Percentiles rank a stretch among this genome's conserved stretches.
Conservation (phyloP, 2,113 vertebrate species). For the Chauna torquata region DNA sequence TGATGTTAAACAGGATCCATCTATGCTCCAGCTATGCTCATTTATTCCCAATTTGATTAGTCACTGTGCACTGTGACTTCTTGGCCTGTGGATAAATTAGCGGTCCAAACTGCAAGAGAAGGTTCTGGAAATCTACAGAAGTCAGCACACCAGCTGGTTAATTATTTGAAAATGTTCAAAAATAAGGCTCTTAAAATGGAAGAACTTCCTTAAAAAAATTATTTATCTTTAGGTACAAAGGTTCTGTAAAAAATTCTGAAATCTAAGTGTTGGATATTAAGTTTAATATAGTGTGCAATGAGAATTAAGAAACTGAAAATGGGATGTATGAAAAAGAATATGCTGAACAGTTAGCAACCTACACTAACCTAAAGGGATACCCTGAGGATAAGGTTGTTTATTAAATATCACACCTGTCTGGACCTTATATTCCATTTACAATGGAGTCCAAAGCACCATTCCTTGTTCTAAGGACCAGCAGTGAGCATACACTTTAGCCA, state of each 20-base stretch:
- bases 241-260: background rate
- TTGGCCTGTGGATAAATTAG: background rate
- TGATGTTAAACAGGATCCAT: background rate
- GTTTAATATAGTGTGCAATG: background rate
- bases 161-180: background rate
- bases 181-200: background rate
- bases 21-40: background rate
- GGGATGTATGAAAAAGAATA: background rate
- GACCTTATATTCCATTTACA: background rate
- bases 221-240: background rate
- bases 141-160: background rate
- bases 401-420: background rate
- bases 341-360: background rate
- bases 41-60: background rate
- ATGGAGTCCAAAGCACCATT: background rate
- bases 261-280: background rate
- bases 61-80: background rate
- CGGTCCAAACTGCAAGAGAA: background rate
- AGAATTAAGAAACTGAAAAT: background rate
- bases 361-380: background rate
- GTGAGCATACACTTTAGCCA: background rate
- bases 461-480: background rate
- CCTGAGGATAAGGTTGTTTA: background rate
- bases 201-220: background rate
- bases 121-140: background rate